Percentiles rank a stretch among this genome's conserved stretches.
Conservation (phyloP, 2,113 vertebrate species). For the Zosterops lateralis region DNA sequence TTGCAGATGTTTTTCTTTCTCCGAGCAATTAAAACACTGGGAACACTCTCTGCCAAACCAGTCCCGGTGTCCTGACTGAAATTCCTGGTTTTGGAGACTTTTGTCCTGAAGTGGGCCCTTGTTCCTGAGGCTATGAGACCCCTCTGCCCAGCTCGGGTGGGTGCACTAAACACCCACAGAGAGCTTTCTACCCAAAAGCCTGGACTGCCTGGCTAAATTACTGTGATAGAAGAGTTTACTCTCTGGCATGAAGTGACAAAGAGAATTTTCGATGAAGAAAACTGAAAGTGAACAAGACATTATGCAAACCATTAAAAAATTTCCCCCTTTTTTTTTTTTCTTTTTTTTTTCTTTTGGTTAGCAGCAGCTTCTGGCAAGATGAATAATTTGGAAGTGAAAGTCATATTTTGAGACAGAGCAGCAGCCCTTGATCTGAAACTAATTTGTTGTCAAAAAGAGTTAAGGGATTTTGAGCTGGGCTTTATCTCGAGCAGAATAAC, state of each 20-base stretch:
- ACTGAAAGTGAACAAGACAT: neutral
- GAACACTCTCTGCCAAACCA: neutral
- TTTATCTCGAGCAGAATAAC: neutral
- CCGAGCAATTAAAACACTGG: too few relatives aligned
- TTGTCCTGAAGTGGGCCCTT: accelerated
- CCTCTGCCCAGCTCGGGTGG: neutral
- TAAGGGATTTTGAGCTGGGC: constrained; percentile 2
- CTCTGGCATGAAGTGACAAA: constrained; percentile 41
- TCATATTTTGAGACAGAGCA: constrained; percentile 62
- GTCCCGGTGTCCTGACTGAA: neutral
- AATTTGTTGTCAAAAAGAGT: constrained; percentile 72
- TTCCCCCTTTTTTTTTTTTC: constrained; percentile 33
- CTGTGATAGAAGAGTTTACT: neutral
- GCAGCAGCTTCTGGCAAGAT: constrained; percentile 54
- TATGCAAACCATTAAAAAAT: constrained; percentile 51
- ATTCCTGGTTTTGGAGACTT: neutral
- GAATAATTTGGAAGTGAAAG: constrained; percentile 68
- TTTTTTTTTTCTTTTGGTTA: neutral
- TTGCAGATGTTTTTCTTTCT: neutral
- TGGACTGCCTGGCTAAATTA: neutral
- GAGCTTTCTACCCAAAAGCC: neutral
- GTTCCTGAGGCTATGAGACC: accelerated
- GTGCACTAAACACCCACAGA: accelerated
- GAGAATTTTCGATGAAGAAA: constrained; percentile 55
- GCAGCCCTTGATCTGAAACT: constrained; percentile 70